phyloP scores from a whole-genome alignment of 2,888 invertebrate species.

The Drosophila pegasa region DNA sequence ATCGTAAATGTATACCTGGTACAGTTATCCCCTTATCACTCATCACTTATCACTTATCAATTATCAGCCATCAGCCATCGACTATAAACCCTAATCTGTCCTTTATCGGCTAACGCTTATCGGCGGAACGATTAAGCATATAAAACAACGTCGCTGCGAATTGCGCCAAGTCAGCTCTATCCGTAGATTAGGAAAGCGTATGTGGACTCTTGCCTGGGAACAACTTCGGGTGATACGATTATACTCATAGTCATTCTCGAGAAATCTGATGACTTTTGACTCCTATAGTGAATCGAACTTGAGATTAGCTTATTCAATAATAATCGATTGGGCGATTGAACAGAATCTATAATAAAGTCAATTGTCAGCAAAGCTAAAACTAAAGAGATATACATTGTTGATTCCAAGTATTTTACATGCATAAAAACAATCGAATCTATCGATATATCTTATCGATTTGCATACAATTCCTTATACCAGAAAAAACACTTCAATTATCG shows the following conservation, averaged over 20 bases:
- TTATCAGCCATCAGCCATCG: conserved; percentile 2
- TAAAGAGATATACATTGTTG: too few species aligned
- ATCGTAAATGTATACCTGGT: conserved; percentile 43
- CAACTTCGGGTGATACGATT: background rate
- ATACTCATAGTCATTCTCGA: too few species aligned
- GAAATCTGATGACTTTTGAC: too few species aligned
- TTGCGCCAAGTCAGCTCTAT: conserved; percentile 7
- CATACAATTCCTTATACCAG: too few species aligned
- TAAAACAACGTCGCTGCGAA: conserved; percentile 48
- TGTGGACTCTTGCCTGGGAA: conserved; percentile 1
- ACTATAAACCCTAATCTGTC: conserved; percentile 3
- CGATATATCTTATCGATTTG: background rate
- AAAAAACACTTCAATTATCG: too few species aligned
- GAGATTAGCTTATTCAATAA: background rate
- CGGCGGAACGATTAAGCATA: conserved; percentile 58
- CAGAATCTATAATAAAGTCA: too few species aligned
- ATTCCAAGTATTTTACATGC: too few species aligned
- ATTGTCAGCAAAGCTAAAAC: too few species aligned
- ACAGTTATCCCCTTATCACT: conserved; percentile 32
- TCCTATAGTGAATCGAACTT: background rate
- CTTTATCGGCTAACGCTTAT: conserved; percentile 34
- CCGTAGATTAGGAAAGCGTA: conserved; percentile 25
- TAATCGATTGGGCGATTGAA: too few species aligned
- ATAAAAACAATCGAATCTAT: background rate
- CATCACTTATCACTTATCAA: conserved; percentile 43